Evolutionary conservation across 2,797 vertebrate species (phyloP).

Genomic region (Sarcophilus harrisii): DNA sequence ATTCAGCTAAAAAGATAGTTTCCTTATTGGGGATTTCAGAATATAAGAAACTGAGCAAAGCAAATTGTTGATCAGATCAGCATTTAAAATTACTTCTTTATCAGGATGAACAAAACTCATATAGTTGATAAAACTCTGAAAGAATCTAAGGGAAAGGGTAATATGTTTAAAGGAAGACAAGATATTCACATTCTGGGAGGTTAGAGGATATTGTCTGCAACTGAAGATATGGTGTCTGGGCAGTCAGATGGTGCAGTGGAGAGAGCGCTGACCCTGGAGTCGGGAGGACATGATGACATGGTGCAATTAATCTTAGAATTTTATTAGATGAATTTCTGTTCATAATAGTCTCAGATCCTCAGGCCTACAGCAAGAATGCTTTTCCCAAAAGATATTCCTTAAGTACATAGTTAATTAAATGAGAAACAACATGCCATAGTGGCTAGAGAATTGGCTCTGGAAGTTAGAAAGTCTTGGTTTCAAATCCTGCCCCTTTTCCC

Average conservation of each 20-base stretch:
- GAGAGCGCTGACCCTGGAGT: no score
- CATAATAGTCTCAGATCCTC: background rate
- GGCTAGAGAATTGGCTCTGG: background rate
- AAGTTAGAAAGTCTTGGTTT: background rate
- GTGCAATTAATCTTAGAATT: constrained; percentile 20
- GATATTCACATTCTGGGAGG: background rate
- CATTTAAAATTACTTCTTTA: background rate
- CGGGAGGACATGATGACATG: background rate
- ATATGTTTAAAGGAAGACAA: background rate
- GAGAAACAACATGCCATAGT: background rate
- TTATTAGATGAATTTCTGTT: constrained; percentile 45
- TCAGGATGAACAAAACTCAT: background rate
- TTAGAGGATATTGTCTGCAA: background rate
- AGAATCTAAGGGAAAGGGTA: background rate
- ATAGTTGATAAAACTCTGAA: background rate
- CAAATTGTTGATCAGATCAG: background rate
- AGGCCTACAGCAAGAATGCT: background rate
- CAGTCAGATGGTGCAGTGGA: no score
- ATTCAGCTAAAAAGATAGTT: constrained; percentile 7
- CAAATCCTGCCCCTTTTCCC: background rate
- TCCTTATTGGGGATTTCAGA: background rate
- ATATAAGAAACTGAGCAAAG: background rate
- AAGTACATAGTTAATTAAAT: background rate
- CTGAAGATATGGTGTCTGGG: background rate
- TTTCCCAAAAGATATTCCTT: background rate